Evolutionary conservation across 2,888 invertebrate genomes (phyloP).

Genomic region (Phymatocera aterrima): DNA sequence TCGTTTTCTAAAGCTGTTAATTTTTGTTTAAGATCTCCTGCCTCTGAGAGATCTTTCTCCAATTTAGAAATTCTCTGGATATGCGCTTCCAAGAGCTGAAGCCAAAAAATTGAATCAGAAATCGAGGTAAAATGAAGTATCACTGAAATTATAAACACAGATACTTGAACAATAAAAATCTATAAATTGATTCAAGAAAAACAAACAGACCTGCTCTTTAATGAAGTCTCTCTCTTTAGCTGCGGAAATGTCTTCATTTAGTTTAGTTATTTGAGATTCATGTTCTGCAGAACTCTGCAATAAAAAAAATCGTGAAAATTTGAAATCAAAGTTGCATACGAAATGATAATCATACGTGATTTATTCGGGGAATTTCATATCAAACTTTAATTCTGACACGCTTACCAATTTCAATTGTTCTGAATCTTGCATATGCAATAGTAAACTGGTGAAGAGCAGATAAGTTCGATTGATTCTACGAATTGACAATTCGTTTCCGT

Average conservation of each 20-base stretch:
- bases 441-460: no score
- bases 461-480: no score
- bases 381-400: no score
- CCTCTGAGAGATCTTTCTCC: conserved; percentile 48
- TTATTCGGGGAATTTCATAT: no score
- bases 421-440: no score
- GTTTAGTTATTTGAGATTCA: neutral
- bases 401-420: no score
- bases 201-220: conserved; percentile 27
- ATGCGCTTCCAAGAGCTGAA: conserved; percentile 53
- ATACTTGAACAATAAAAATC: no score
- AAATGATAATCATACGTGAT: no score
- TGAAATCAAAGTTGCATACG: neutral
- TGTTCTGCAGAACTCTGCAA: conserved; percentile 14
- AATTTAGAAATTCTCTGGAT: conserved; percentile 51
- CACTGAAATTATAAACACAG: no score
- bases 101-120: neutral
- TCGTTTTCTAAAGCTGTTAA: conserved; percentile 51
- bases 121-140: no score
- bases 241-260: conserved; percentile 35
- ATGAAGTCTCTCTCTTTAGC: conserved; percentile 33
- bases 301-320: conserved; percentile 1
- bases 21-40: conserved; percentile 44
- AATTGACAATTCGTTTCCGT: no score
- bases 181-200: no score